Conservation (phyloP, 1,140 invertebrate genomes). For the Pseudomyrmex sp. region DNA sequence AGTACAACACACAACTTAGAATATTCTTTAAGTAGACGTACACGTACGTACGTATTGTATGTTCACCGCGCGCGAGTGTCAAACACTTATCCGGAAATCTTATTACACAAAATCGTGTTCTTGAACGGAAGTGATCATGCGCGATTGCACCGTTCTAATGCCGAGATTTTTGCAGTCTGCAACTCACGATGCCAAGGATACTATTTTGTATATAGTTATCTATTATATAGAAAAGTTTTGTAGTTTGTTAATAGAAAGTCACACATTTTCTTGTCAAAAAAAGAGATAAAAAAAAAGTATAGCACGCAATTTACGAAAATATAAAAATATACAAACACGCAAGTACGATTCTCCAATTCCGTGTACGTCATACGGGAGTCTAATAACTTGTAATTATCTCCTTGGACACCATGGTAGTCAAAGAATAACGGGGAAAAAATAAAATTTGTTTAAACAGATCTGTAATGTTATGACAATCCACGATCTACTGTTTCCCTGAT, state of each 20-base stretch:
- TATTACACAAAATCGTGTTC: conserved; percentile 35
- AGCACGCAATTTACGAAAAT: background rate
- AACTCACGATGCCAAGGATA: conserved; percentile 61
- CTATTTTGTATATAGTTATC: conserved; percentile 63
- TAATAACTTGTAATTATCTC: conserved; percentile 35
- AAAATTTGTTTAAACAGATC: conserved; percentile 44
- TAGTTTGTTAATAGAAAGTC: conserved; percentile 59
- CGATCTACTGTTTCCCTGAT: background rate
- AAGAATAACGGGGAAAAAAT: conserved; percentile 33
- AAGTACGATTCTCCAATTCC: background rate
- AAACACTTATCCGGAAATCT: conserved; percentile 21
- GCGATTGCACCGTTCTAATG: conserved; percentile 18
- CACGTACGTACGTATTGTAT: conserved; percentile 12
- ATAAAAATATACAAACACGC: conserved; percentile 17
- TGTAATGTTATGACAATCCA: conserved; percentile 1
- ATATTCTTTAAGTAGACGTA: conserved; percentile 41
- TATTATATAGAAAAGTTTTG: conserved; percentile 53
- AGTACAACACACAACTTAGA: conserved; percentile 23
- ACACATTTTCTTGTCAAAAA: conserved; percentile 34
- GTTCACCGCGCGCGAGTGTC: conserved; percentile 22
- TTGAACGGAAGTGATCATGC: conserved; percentile 20
- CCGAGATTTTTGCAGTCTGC: conserved; percentile 26
- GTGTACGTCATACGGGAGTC: conserved; percentile 10
- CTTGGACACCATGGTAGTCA: conserved; percentile 40
- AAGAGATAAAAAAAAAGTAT: background rate